These are phyloP conservation scores for Thalassoma bifasciatum DNA, from an alignment of 2,113 vertebrate genomes.

Conservation along the genomic window DNA sequence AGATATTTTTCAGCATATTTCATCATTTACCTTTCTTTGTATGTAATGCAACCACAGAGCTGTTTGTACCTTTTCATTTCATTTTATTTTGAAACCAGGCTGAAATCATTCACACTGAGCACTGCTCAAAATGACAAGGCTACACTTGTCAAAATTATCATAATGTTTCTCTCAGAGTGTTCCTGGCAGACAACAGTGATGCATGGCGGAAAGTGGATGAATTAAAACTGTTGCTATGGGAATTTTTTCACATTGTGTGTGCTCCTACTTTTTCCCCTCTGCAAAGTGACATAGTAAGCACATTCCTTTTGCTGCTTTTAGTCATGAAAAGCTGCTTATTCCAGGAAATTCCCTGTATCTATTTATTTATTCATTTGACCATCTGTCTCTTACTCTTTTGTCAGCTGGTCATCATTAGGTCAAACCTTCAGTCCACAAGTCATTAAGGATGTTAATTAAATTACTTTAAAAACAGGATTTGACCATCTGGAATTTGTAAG, in stretches of 20 bases:
- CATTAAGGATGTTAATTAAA: background rate
- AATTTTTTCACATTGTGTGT: constrained; percentile 11
- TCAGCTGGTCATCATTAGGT: background rate
- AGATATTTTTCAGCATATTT: constrained; percentile 71
- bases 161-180: constrained; percentile 12
- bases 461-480: background rate
- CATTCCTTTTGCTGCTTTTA: constrained; percentile 23
- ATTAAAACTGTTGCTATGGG: constrained; percentile 44
- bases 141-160: constrained; percentile 17
- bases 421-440: background rate
- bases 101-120: constrained; percentile 52
- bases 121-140: constrained; percentile 26
- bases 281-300: constrained; percentile 55
- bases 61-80: constrained; percentile 40
- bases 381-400: too few species aligned
- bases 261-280: constrained; percentile 27
- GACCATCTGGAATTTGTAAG: too few species aligned
- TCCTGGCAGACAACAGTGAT: constrained; percentile 12
- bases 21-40: constrained; percentile 69
- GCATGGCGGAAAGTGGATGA: constrained; percentile 32
- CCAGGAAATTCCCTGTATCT: background rate
- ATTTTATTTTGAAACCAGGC: constrained; percentile 53
- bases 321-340: constrained; percentile 11
- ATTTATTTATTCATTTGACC: background rate
- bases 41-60: constrained; percentile 55